These are phyloP conservation scores for Epistrophe grossulariae DNA, from an alignment of 2,888 invertebrate genomes.

Conservation along the genomic window DNA sequence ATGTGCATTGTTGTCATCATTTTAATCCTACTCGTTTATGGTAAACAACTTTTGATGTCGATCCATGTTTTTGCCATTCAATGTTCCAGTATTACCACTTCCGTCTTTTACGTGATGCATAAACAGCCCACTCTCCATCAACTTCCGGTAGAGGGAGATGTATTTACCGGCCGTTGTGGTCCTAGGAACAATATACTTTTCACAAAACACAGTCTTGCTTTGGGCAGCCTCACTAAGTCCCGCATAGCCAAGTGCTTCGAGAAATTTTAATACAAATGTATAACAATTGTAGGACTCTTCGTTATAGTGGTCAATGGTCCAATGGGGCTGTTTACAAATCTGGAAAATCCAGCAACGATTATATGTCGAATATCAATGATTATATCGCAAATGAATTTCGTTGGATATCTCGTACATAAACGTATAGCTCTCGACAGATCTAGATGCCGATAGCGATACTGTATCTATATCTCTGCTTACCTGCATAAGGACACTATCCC, in stretches of 20 bases:
- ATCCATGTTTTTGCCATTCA: constrained; percentile 65
- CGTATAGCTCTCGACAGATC: background rate
- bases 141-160: constrained; percentile 91
- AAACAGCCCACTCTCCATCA: constrained; percentile 85
- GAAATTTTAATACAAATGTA: constrained; percentile 92
- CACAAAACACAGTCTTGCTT: constrained; percentile 89
- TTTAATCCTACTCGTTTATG: constrained; percentile 51
- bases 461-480: constrained; percentile 81
- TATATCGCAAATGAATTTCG: constrained; percentile 60
- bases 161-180: constrained; percentile 94
- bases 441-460: constrained; percentile 29
- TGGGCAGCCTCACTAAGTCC: constrained; percentile 88
- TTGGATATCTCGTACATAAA: background rate
- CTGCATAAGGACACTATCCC: constrained; percentile 88
- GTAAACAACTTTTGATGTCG: constrained; percentile 68
- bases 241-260: constrained; percentile 89
- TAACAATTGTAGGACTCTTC: constrained; percentile 93
- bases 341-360: constrained; percentile 70
- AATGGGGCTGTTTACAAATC: constrained; percentile 83
- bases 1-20: constrained; percentile 27
- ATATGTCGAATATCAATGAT: constrained; percentile 66
- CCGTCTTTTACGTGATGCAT: constrained; percentile 82
- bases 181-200: constrained; percentile 91
- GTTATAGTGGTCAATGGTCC: constrained; percentile 89
- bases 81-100: constrained; percentile 61